Base-by-base conservation (phyloP, 1,140 invertebrate genomes). In the Hyles vespertilio region DNA sequence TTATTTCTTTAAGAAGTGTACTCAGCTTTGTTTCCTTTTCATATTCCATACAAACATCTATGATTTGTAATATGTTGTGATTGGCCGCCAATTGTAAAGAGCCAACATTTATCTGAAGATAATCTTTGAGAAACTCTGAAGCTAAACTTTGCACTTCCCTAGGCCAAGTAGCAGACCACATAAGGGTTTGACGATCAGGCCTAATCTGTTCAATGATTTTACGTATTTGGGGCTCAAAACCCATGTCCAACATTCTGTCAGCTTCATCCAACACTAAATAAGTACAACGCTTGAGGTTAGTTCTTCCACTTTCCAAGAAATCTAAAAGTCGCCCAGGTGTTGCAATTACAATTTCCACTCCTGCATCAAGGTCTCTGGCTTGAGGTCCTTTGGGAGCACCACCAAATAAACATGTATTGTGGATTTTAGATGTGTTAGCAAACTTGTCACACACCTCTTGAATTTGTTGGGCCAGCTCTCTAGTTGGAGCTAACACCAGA, bases 231-330 rank as follows among this genome's bases (percentile, higher is more conserved):
- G 98, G 98, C 84, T 99, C 98, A 89, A 99, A 99, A 65, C 98
- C 98, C 98, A 99, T 99, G 79, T 99, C 98, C 59, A 99, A 91
- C 98, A 99, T 92, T 74, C 98, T 92, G 86, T 99, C 98, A 67
- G 98, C 98, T 88, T 99, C 98, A 89, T 99, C 98, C 7, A 99
- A 88, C 8, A 99, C 98, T 55, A 99, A 91, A 90, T 98, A 99
- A 50, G 97, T 99, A 74, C 95, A 96, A 64, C 98, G 93, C 66
- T 93, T 93, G 43, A 99, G 89, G 81, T 97, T 98, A 2, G 97
- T 98, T 70, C 95, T 94, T n/a, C 93, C 94, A 57, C 94, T 93
- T 87, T 99, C 98, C n/a, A 99, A 89, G 72, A 99, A 98, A 89
- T 99, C 98, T 58, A 99, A 93, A 6, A 99, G 86, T 67, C 98